These are phyloP conservation scores for Bambusicola thoracicus DNA, from an alignment of 2,113 vertebrate species.

Conservation along the genomic window DNA sequence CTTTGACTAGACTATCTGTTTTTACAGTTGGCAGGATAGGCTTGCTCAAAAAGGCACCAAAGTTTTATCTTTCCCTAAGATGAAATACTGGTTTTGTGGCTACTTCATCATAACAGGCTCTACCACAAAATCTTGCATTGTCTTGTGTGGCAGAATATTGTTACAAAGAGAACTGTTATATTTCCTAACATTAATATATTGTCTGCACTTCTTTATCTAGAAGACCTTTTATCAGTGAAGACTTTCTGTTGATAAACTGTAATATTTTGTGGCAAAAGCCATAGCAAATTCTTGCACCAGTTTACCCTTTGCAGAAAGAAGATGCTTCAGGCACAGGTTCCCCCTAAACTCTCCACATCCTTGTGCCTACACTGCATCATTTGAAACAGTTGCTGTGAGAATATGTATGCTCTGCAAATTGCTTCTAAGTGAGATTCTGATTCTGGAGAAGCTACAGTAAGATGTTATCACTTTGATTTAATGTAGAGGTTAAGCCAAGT, in stretches of 20 bases:
- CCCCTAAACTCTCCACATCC: background rate
- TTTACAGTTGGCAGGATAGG: background rate
- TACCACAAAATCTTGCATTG: background rate
- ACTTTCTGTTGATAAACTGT: background rate
- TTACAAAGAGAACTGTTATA: background rate
- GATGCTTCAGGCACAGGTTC: background rate
- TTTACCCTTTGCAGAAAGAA: background rate
- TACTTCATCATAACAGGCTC: background rate
- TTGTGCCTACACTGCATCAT: background rate
- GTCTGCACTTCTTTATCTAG: background rate
- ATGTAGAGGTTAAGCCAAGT: background rate
- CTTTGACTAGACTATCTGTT: background rate
- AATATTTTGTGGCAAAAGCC: background rate
- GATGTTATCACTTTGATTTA: background rate
- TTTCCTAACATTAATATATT: background rate
- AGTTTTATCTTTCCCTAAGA: background rate
- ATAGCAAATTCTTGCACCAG: background rate
- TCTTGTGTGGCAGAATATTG: background rate
- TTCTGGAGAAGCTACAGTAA: background rate
- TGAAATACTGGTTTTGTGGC: background rate
- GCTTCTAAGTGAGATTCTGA: background rate
- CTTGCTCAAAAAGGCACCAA: background rate
- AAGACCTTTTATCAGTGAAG: background rate
- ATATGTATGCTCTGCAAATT: background rate
- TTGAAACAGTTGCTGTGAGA: background rate